A percentile compares a stretch with the other conserved stretches of the same genome.
These are phyloP conservation scores for Cheirogaleus medius DNA, from an alignment of 2,113 vertebrate species.

Conservation along the genomic window DNA sequence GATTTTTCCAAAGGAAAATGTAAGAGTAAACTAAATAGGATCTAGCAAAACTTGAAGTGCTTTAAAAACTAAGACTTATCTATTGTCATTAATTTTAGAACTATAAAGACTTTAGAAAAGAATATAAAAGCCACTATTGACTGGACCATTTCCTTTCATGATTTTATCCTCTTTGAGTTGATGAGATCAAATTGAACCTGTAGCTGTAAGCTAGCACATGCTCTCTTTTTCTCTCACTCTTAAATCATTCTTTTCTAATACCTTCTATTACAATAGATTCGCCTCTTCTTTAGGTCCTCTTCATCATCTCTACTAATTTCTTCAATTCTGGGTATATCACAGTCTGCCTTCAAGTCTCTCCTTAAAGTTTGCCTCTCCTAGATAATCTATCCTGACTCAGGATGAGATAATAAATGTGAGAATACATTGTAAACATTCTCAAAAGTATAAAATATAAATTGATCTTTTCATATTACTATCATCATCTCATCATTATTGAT, in stretches of 20 bases:
- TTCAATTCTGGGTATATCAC: slow-evolving; percentile 15
- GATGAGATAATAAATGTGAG: background rate
- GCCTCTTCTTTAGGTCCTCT: background rate
- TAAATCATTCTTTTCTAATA: background rate
- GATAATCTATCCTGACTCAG: background rate
- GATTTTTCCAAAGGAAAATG: background rate
- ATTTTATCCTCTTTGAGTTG: background rate
- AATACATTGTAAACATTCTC: background rate
- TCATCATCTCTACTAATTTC: background rate
- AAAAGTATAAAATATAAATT: background rate
- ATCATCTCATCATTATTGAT: background rate
- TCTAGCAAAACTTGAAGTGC: background rate
- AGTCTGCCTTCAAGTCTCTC: background rate
- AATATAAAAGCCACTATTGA: background rate
- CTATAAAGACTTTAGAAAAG: background rate
- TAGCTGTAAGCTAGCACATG: background rate
- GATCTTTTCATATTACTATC: background rate
- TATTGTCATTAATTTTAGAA: background rate
- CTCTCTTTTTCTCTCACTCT: background rate
- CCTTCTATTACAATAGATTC: background rate
- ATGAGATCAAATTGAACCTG: background rate
- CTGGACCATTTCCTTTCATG: background rate
- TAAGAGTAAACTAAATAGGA: background rate
- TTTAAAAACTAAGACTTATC: background rate
- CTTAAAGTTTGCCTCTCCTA: slow-evolving; percentile 16